Evolutionary conservation across 2,888 invertebrate species (phyloP).

Genomic region (Phasia obesa): DNA sequence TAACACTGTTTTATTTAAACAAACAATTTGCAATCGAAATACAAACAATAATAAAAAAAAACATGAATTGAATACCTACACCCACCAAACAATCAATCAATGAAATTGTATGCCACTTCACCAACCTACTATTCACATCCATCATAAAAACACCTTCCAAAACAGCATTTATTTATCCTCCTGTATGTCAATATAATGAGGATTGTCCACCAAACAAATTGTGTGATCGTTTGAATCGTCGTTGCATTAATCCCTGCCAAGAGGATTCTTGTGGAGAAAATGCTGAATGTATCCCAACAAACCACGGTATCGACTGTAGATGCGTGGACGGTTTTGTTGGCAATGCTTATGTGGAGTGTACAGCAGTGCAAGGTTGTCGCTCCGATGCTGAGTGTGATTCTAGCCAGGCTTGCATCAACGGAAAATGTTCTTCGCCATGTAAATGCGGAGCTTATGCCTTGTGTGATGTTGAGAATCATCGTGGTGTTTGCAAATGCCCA

Average conservation of each 20-base stretch:
- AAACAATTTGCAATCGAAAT: slow-evolving; percentile 43
- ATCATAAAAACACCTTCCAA: slow-evolving; percentile 29
- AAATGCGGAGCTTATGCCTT: slow-evolving; percentile 91
- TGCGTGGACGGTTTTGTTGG: slow-evolving; percentile 89
- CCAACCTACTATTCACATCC: slow-evolving; percentile 43
- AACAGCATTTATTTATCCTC: slow-evolving; percentile 83
- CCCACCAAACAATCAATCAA: slow-evolving; percentile 19
- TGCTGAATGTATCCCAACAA: slow-evolving; percentile 89
- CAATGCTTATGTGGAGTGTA: slow-evolving; percentile 89
- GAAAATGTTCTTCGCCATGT: slow-evolving; percentile 90
- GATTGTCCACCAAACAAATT: slow-evolving; percentile 93
- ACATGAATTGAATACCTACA: slow-evolving; percentile 42
- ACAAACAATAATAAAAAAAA: slow-evolving; percentile 22
- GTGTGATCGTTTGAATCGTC: slow-evolving; percentile 92
- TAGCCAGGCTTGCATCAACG: slow-evolving; percentile 90
- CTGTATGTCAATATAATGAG: slow-evolving; percentile 94
- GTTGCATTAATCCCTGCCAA: slow-evolving; percentile 91
- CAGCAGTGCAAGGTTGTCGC: slow-evolving; percentile 87
- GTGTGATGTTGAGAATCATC: slow-evolving; percentile 91
- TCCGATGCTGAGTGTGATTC: slow-evolving; percentile 88
- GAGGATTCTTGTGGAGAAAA: slow-evolving; percentile 92
- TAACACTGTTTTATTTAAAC: slow-evolving; percentile 37
- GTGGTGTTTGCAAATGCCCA: slow-evolving; percentile 91
- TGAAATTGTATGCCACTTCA: slow-evolving; percentile 29
- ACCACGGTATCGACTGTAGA: slow-evolving; percentile 90